A percentile compares a stretch with the other conserved stretches of the same genome.
Conservation (phyloP, 2,888 invertebrate species). For the Harpalus rufipes region DNA sequence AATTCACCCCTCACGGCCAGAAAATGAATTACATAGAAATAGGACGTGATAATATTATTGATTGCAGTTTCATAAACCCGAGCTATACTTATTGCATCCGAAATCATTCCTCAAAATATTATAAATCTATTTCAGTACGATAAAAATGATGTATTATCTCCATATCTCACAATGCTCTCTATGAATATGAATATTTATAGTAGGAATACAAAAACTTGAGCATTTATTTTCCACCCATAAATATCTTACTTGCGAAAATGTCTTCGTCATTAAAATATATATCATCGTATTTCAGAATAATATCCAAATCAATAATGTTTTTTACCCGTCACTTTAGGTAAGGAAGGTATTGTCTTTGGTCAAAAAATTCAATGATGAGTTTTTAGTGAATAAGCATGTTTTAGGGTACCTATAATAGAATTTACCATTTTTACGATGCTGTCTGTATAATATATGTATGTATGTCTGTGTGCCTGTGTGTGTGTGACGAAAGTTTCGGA, state of each 20-base stretch:
- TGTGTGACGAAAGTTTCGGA: too few relatives aligned
- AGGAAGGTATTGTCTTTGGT: too few relatives aligned
- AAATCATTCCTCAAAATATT: constrained; percentile 9
- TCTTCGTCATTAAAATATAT: neutral
- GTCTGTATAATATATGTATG: too few relatives aligned
- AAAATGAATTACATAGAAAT: constrained; percentile 53
- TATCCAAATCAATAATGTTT: neutral
- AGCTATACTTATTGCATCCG: neutral
- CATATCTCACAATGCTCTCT: constrained; percentile 26
- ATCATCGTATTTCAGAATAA: neutral
- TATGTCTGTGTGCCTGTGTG: too few relatives aligned
- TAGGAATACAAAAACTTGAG: constrained; percentile 17
- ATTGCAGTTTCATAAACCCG: constrained; percentile 27
- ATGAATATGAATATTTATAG: constrained; percentile 35
- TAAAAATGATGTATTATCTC: constrained; percentile 46
- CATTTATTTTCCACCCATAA: constrained; percentile 7
- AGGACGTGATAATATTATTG: constrained; percentile 48
- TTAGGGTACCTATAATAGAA: too few relatives aligned
- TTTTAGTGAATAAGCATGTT: too few relatives aligned
- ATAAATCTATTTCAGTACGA: constrained; percentile 18
- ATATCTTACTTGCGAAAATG: neutral
- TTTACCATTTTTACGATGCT: too few relatives aligned
- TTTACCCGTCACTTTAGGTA: too few relatives aligned
- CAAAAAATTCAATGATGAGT: too few relatives aligned
- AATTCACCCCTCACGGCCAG: constrained; percentile 39